Base-by-base conservation (phyloP, 2,888 invertebrate species). In the Acleris holmiana region DNA sequence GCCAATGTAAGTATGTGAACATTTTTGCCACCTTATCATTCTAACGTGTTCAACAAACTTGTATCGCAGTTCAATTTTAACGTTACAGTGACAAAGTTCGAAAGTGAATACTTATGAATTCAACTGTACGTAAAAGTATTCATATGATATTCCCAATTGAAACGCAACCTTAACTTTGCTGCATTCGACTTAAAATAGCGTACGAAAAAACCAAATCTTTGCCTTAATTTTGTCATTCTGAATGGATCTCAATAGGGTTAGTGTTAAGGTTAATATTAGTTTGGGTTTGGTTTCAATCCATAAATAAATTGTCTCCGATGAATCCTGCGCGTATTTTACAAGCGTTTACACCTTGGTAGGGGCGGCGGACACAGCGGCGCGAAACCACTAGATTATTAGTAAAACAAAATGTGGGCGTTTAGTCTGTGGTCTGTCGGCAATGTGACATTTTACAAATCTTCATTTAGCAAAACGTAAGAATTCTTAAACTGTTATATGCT, bases 251-350 rank as follows among this genome's bases (percentile, higher is more conserved):
- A 44, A 10, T 0, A 1, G 0, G 3, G 4, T 23, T 23, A 7
- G 13, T 10, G 18, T 21, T 55, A 55, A 18, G 60, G 60, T 60
- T 49, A 18, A 23, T 48, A 55, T 55, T 55, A 15, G 18, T 15
- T 15, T 60, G 46, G 4, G 44, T 4, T 10, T 4, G 41, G 55
- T 59, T 46, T 54, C 54, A 53, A 59, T 55, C 55, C 65, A 65
- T 65, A 65, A 65, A 65, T 65, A 65, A 60, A 55, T 65, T 54
- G 65, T 60, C 65, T 23, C 64, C 55, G 65, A 60, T 65, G 60
- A 59, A 58, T 65, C 65, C 60, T 53, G 64, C 49, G 65, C 65
- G 65, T 65, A 65, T 65, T 65, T 65, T 65, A 65, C 65, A 55
- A 60, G 65, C 59, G 60, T 65, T 65, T 65, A 65, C 65, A 65